phyloP scores from a whole-genome alignment of 2,888 invertebrate species.

The Andrena haemorrhoa region DNA sequence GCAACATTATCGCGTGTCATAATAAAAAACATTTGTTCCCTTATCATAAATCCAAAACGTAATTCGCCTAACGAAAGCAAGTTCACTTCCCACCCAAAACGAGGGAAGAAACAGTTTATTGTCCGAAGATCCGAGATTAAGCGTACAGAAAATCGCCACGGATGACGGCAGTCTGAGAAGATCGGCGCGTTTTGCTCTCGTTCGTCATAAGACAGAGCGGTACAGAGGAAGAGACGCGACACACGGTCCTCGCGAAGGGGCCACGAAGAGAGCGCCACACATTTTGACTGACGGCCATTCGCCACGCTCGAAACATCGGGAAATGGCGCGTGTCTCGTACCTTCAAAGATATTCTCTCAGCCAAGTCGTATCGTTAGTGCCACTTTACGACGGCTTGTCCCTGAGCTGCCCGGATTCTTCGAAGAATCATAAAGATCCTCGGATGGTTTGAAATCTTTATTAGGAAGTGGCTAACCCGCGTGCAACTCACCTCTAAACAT shows the following conservation, averaged over 20 bases:
- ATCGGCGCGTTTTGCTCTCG: background rate
- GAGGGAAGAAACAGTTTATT: background rate
- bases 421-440: constrained; percentile 52
- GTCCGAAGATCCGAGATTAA: background rate
- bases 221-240: constrained; percentile 26
- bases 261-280: constrained; percentile 55
- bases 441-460: constrained; percentile 66
- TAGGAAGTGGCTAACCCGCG: constrained; percentile 34
- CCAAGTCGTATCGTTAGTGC: constrained; percentile 44
- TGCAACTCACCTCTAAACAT: constrained; percentile 1
- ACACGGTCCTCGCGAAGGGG: constrained; percentile 36
- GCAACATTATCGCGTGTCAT: background rate
- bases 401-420: constrained; percentile 36
- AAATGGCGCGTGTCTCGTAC: constrained; percentile 78
- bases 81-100: too few species aligned
- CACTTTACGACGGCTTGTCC: constrained; percentile 41
- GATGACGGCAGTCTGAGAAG: background rate
- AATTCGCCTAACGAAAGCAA: background rate
- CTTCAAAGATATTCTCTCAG: constrained; percentile 68
- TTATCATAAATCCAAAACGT: background rate
- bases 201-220: constrained; percentile 8
- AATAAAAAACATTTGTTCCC: background rate
- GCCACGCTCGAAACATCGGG: constrained; percentile 76
- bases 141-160: background rate
- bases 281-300: constrained; percentile 79